A percentile compares a stretch with the other conserved stretches of the same genome.
These are phyloP conservation scores for Pterostichus madidus DNA, from an alignment of 2,888 invertebrate genomes.

Conservation along the genomic window DNA sequence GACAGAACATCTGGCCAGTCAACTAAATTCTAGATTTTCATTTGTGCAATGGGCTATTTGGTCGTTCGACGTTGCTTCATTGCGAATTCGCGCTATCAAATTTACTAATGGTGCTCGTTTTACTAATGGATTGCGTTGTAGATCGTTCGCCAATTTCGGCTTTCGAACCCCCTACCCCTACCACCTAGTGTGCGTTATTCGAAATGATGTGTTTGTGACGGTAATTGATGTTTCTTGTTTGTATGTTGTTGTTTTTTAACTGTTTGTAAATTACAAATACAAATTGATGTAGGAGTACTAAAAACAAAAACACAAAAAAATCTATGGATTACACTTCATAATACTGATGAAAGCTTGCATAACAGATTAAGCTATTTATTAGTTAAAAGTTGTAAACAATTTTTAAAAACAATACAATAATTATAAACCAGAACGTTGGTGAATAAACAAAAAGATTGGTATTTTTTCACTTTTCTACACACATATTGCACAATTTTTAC, in stretches of 20 bases:
- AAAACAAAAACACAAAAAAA: conserved; percentile 10
- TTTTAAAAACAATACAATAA: not conserved
- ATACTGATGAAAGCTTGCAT: not conserved
- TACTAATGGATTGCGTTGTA: conserved; percentile 63
- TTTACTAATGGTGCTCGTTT: conserved; percentile 65
- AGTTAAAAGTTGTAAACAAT: conserved; percentile 11
- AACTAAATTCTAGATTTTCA: conserved; percentile 49
- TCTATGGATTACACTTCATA: not conserved
- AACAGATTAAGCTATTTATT: conserved; percentile 7
- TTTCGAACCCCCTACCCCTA: not conserved
- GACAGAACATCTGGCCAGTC: conserved; percentile 4
- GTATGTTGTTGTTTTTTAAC: conserved; percentile 18
- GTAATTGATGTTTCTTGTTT: conserved; percentile 52
- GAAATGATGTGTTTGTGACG: conserved; percentile 31
- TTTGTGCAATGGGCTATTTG: conserved; percentile 59
- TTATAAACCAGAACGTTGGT: too few species aligned
- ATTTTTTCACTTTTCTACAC: too few species aligned
- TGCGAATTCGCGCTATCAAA: conserved; percentile 61
- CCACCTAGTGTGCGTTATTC: conserved; percentile 13
- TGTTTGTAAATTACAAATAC: conserved; percentile 22
- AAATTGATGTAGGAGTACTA: conserved; percentile 12
- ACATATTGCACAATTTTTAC: too few species aligned
- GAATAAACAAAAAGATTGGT: too few species aligned
- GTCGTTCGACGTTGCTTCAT: conserved; percentile 32
- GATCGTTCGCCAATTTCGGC: conserved; percentile 45